Percentiles rank a stretch among this genome's conserved stretches.
Conservation (phyloP, 2,797 vertebrate species). For the Dermochelys coriacea region DNA sequence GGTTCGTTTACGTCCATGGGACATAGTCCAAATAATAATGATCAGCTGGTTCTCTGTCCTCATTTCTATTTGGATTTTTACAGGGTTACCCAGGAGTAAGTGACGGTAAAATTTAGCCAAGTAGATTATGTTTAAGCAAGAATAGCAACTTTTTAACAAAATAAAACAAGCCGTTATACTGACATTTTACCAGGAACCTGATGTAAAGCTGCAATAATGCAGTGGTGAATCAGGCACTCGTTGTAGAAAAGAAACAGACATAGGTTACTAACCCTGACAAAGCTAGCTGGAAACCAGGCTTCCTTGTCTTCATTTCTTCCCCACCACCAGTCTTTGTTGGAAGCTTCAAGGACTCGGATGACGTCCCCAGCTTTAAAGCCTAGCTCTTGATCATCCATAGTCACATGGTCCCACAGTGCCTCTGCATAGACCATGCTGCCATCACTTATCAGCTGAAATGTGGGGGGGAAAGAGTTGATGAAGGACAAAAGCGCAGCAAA, state of each 20-base stretch:
- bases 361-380: slow-evolving; percentile 98
- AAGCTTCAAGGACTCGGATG: slow-evolving; percentile 94
- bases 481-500: background rate
- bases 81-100: background rate
- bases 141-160: background rate
- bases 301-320: slow-evolving; percentile 91
- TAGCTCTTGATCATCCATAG: slow-evolving; percentile 98
- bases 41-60: background rate
- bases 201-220: background rate
- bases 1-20: background rate
- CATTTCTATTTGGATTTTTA: background rate
- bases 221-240: background rate
- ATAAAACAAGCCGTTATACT: background rate
- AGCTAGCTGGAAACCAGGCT: slow-evolving; percentile 98
- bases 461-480: background rate
- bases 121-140: background rate
- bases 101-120: background rate
- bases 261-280: slow-evolving; percentile 92
- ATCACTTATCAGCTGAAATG: slow-evolving; percentile 89
- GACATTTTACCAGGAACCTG: background rate
- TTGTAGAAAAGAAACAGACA: background rate
- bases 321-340: slow-evolving; percentile 99
- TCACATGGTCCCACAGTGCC: slow-evolving; percentile 98
- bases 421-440: slow-evolving; percentile 93
- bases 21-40: background rate